Conservation (phyloP, 2,113 vertebrate species). For the Athene cunicularia region DNA sequence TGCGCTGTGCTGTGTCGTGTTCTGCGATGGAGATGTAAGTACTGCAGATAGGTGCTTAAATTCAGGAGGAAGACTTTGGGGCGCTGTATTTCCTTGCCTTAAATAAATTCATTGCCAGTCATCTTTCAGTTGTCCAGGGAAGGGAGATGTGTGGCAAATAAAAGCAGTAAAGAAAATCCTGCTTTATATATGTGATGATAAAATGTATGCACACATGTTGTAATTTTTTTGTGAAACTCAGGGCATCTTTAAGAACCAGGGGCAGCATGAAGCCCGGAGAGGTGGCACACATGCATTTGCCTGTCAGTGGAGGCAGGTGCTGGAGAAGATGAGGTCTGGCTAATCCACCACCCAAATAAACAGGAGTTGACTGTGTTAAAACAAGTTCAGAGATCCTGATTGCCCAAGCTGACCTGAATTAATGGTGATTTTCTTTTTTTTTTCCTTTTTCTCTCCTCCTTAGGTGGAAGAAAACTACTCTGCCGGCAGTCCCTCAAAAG, state of each 20-base stretch:
- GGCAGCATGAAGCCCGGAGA: background rate
- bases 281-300: background rate
- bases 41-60: background rate
- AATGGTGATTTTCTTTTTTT: background rate
- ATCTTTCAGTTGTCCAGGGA: accelerated
- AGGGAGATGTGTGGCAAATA: background rate
- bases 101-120: background rate
- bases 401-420: background rate
- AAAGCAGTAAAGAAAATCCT: background rate
- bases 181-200: background rate
- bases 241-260: background rate
- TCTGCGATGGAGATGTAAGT: background rate
- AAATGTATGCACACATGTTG: background rate
- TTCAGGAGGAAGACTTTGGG: background rate
- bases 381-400: background rate
- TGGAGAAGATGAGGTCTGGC: background rate
- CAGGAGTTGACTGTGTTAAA: background rate
- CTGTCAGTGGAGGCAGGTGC: background rate
- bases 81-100: background rate
- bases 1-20: background rate
- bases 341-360: background rate
- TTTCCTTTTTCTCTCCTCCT: background rate
- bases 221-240: background rate
- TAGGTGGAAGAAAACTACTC: conserved; percentile 82
- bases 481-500: conserved; percentile 83